Percentiles rank a stretch among this genome's conserved stretches.
phyloP scores from a whole-genome alignment of 2,797 vertebrate species.

The Halcyon chelicuti region DNA sequence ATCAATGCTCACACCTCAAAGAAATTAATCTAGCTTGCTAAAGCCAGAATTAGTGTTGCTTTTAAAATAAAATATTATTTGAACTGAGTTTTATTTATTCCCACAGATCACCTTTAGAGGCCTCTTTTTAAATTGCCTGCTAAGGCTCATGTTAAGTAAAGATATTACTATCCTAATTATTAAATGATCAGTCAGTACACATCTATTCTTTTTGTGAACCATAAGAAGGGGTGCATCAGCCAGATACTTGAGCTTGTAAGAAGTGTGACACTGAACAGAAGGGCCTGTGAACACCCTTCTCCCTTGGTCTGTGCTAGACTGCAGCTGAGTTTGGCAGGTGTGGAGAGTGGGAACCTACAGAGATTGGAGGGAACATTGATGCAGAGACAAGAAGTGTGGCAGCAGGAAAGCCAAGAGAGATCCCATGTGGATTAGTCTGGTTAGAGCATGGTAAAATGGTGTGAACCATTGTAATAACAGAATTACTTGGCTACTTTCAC shows the following conservation, averaged over 20 bases:
- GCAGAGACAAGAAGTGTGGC: neutral
- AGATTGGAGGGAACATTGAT: fast-evolving
- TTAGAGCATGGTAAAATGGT: neutral
- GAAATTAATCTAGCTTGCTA: neutral
- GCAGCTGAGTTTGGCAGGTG: neutral
- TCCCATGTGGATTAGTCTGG: neutral
- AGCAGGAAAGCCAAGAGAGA: neutral
- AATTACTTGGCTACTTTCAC: neutral
- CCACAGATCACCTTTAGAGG: neutral
- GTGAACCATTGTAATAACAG: neutral
- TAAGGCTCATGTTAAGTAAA: neutral
- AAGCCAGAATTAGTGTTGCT: neutral
- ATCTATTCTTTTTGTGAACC: neutral
- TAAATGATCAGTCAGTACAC: neutral
- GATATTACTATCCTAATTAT: neutral
- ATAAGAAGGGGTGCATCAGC: neutral
- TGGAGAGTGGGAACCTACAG: neutral
- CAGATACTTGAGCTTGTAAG: neutral
- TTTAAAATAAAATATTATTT: neutral
- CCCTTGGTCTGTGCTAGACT: fast-evolving
- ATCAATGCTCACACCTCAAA: neutral
- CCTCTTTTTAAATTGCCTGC: neutral
- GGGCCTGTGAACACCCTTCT: neutral
- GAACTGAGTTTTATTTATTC: neutral
- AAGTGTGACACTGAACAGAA: neutral